phyloP scores from a whole-genome alignment of 2,797 vertebrate species.

The Sarcoramphus papa region DNA sequence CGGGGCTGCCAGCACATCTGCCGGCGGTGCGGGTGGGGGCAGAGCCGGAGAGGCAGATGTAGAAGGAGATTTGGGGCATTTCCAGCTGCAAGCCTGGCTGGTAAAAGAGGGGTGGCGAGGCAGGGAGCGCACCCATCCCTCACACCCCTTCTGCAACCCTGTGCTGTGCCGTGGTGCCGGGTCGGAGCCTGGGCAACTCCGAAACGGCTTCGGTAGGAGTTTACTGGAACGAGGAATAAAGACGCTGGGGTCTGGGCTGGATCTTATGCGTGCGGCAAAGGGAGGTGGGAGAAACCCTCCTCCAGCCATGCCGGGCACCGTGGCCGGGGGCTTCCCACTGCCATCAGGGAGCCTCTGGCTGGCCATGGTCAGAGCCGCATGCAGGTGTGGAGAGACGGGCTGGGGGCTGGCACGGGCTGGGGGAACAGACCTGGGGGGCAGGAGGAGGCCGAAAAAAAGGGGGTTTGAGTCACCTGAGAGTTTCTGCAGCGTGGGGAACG shows the following conservation, averaged over 20 bases:
- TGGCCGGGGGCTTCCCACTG: fast-evolving
- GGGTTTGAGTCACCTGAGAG: not conserved
- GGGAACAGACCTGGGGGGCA: not conserved
- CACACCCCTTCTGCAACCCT: fast-evolving
- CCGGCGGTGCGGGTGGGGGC: not conserved
- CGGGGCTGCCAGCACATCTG: not conserved
- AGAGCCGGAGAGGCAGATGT: not conserved
- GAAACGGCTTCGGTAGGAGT: fast-evolving
- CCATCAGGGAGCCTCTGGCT: fast-evolving
- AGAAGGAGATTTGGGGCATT: not conserved
- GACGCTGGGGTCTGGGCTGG: not conserved
- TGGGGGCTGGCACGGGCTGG: fast-evolving
- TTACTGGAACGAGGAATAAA: not conserved
- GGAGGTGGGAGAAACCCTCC: not conserved
- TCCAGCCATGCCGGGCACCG: fast-evolving
- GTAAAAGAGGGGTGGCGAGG: too few relatives aligned
- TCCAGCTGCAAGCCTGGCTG: not conserved
- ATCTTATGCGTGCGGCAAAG: fast-evolving
- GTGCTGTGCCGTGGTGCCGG: fast-evolving
- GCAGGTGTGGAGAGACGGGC: fast-evolving
- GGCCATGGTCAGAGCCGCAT: fast-evolving
- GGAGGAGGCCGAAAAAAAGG: not conserved
- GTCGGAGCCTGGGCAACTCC: fast-evolving
- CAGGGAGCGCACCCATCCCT: fast-evolving
- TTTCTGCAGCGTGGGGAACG: fast-evolving